Base-by-base conservation (phyloP, 2,113 vertebrate species). In the Erythrolamprus reginae region DNA sequence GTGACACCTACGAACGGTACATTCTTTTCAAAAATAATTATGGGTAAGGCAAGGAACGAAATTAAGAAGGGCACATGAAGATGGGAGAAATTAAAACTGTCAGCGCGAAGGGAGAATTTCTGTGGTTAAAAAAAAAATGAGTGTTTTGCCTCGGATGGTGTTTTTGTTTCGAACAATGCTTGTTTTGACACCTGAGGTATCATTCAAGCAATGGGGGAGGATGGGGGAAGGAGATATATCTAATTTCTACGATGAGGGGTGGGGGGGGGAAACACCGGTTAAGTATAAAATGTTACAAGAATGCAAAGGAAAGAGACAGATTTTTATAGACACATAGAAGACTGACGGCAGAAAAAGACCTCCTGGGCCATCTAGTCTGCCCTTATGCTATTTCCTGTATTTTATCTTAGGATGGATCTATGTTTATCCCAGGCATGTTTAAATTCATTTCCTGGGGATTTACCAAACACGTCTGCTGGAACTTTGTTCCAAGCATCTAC, bases 181-280 rank as follows among this genome's bases (percentile, higher is more conserved):
- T 65, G 61, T 65, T 65, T 65, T 65, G 61, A 65, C 61, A 65
- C 28, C 28, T 33, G 61, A 15, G 1, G 28, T n/a, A 65, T n/a
- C 61, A 65, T 65, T 65, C 5, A 15, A 33, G 28, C 12, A n/a
- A 58, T 0, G 2, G 0, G 55, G 55, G 0, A 12, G 12, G 1
- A 4, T 24, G 1, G 2, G 0, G 23, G 55, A 0, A 12, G 12
- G 0, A 5, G 28, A n/a, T 13, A n/a, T n/a, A 65, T 65, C 28
- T n/a, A 65, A 65, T 65, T 65, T 65, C 28, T 65, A 65, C 2
- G 4, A 12, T 0, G 4, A 28, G 1, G 4, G 8, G n/a, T n/a
- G n/a, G 28, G 2, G 2, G 2, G 5, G 1, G 0, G 5, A 61
- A 61, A 28, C 61, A 5, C 28, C 58, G n/a, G 28, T n/a, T 61